Percentiles rank a stretch among this genome's conserved stretches.
Evolutionary conservation across 64 coral and sea anemone genomes (phyloP).

Genomic region (Stichodactyla helianthus): DNA sequence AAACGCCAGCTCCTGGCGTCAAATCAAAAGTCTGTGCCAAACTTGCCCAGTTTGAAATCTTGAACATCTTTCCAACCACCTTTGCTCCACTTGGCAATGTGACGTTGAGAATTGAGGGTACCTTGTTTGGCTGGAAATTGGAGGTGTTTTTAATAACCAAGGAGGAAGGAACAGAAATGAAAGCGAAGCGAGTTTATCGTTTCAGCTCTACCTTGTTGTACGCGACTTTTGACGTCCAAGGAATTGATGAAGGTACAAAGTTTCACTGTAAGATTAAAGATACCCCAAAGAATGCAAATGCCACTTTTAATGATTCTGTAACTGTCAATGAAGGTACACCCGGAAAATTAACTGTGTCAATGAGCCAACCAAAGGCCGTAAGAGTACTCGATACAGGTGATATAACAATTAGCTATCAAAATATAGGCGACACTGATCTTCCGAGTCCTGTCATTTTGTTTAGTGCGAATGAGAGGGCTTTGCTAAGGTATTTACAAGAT

Average conservation of each 20-base stretch:
- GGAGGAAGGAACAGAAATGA: constrained; percentile 12
- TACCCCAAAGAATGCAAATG: constrained; percentile 6
- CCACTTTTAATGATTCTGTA: constrained; percentile 37
- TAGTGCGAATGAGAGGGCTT: constrained; percentile 8
- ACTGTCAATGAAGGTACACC: constrained; percentile 35
- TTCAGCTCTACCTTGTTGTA: constrained; percentile 63
- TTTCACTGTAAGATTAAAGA: constrained; percentile 55
- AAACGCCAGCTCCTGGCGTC: not conserved
- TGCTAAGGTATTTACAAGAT: constrained; percentile 46
- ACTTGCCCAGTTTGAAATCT: constrained; percentile 76
- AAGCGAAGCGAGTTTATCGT: constrained; percentile 58
- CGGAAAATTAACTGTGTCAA: constrained; percentile 44
- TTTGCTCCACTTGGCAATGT: constrained; percentile 50
- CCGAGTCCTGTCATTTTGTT: constrained; percentile 37
- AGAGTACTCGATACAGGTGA: constrained; percentile 25
- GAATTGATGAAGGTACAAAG: constrained; percentile 24
- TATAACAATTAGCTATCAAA: constrained; percentile 67
- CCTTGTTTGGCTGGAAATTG: constrained; percentile 58
- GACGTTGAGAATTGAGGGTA: constrained; percentile 71
- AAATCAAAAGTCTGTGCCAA: too few relatives aligned
- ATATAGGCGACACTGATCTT: constrained; percentile 72
- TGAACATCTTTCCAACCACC: constrained; percentile 39
- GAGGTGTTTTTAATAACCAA: constrained; percentile 45
- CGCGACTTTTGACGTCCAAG: constrained; percentile 40
- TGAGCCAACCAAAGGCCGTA: constrained; percentile 35